Percentiles rank a stretch among this genome's conserved stretches.
phyloP scores from a whole-genome alignment of 2,888 invertebrate species.

The Euclidia mi region DNA sequence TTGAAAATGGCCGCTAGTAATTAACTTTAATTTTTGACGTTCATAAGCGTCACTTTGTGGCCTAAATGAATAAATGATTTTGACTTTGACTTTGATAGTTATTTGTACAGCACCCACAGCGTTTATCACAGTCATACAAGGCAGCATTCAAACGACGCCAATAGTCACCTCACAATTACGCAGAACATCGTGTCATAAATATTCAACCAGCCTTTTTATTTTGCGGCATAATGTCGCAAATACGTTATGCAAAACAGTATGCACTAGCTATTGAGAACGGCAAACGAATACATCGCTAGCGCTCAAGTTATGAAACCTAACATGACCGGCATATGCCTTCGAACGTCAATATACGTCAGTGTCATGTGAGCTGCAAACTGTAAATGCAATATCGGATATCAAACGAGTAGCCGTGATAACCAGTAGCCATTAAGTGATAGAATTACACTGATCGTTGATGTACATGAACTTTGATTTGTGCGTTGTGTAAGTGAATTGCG shows the following conservation, averaged over 20 bases:
- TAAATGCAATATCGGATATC: constrained; percentile 2
- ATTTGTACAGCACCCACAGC: no score
- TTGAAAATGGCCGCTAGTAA: no score
- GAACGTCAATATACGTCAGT: constrained; percentile 1
- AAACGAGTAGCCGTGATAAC: neutral
- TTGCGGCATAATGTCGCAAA: neutral
- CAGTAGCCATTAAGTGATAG: neutral
- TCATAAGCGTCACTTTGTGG: no score
- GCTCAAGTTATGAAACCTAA: neutral
- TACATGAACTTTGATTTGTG: no score
- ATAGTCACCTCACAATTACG: no score
- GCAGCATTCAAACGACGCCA: neutral
- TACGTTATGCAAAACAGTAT: neutral
- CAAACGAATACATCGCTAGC: neutral
- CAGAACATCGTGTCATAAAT: neutral
- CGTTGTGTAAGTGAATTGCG: no score
- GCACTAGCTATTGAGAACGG: neutral
- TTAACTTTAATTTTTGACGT: no score
- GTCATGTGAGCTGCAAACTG: constrained; percentile 1
- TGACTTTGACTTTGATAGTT: no score
- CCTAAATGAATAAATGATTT: no score
- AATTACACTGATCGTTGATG: no score
- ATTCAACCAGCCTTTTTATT: neutral
- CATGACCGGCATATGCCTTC: neutral
- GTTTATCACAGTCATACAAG: no score